Base-by-base conservation (phyloP, 2,797 vertebrate species). In the Neosalanx taihuensis region DNA sequence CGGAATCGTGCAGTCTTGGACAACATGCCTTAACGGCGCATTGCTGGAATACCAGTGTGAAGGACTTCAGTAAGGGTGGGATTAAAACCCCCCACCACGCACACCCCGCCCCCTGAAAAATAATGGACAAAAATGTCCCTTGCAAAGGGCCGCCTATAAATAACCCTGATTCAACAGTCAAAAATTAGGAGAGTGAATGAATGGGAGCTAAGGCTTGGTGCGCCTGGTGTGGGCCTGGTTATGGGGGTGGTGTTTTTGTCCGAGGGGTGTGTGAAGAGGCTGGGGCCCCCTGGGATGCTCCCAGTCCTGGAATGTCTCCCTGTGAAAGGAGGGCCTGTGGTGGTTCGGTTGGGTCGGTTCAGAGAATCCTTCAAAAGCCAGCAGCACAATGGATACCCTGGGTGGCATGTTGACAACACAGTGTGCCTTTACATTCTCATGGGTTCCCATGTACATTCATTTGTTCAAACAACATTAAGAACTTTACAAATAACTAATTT, bases 1-100 rank as follows among this genome's bases (percentile, higher is more conserved):
- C 73, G 82, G 71, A 83, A 81, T 68, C 61, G 75, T 69, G 74
- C 70, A 73, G 66, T 62, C 20, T 46, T 46, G 58, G 75, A 59
- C 61, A 64, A 63, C 51, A 18, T 72, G 77, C 70, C 67, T 70
- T 64, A 76, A 61, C 23, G 78, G 67, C 62, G 72, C 84, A 84
- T 86, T 81, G 71, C 77, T 77, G 78, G 69, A 77, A 88, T 87
- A 70, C 84, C 87, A 58, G 70, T 6, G 46, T 75, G 75, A 73
- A 69, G 53, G 80, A 72, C 41, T 46, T 72, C 61, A 18, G 73
- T 69, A 46, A 33, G 72, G 49, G 29, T 31, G 31, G 37, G 31
- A 23, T 46, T 46, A 35, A 4, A 35, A 0, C 33, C 33, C 33
- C 33, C 33, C 33, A 4, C 33, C 33, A 35, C 33, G 12, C 10